phyloP scores from a whole-genome alignment of 1,140 invertebrate genomes.

The Hylyphantes graminicola region DNA sequence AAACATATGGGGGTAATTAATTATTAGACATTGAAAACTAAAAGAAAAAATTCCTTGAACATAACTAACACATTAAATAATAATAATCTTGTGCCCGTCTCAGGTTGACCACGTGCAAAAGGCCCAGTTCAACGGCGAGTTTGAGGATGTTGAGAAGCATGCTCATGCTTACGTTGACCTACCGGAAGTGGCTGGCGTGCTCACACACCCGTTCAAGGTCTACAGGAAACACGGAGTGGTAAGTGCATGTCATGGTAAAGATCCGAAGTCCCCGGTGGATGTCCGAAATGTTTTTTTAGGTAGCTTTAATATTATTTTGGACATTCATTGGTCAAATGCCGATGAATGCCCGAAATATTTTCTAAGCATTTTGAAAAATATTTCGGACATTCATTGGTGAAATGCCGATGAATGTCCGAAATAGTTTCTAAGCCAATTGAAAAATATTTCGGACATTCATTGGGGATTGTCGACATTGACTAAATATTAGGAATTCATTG shows the following conservation, averaged over 20 bases:
- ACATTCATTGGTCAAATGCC: background rate
- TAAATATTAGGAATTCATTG: too few species aligned
- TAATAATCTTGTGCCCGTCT: background rate
- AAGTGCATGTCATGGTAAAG: slow-evolving; percentile 1
- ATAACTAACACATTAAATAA: too few species aligned
- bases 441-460: too few species aligned
- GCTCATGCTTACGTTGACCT: slow-evolving; percentile 1
- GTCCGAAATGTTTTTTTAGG: background rate
- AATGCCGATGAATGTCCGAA: too few species aligned
- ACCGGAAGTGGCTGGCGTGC: background rate
- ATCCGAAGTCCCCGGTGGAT: background rate
- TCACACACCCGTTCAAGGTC: slow-evolving; percentile 34
- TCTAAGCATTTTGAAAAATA: background rate
- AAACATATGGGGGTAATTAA: too few species aligned
- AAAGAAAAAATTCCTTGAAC: too few species aligned
- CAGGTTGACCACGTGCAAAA: slow-evolving; percentile 28
- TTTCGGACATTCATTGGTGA: background rate
- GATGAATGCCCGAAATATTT: too few species aligned
- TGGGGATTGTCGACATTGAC: too few species aligned
- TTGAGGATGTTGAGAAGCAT: slow-evolving; percentile 1
- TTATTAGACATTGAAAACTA: too few species aligned
- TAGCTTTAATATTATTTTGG: background rate
- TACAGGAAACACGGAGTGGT: slow-evolving; percentile 41
- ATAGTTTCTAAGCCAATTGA: too few species aligned
- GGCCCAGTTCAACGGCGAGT: slow-evolving; percentile 38